Evolutionary conservation across 2,888 invertebrate species (phyloP).

Genomic region (Dasysyrphus albostriatus): DNA sequence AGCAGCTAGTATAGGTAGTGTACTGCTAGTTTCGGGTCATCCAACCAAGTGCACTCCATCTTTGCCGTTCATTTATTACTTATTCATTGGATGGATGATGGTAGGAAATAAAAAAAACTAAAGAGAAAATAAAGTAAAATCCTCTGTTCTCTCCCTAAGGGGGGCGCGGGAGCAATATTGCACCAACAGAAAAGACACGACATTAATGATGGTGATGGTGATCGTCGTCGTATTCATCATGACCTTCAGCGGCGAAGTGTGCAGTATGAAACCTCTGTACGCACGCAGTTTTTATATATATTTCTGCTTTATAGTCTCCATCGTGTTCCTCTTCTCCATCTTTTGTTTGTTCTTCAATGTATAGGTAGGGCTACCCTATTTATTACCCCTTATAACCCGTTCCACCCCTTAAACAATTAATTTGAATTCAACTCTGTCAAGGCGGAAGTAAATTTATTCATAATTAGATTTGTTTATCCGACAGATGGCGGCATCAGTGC

Average conservation of each 20-base stretch:
- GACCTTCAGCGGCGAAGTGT: constrained; percentile 40
- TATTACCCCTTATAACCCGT: background rate
- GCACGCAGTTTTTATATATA: constrained; percentile 31
- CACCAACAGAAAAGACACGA: constrained; percentile 28
- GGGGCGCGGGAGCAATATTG: constrained; percentile 23
- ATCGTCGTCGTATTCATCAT: constrained; percentile 18
- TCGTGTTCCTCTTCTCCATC: background rate
- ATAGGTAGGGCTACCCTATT: background rate
- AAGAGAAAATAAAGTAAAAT: constrained; percentile 35
- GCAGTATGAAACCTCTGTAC: constrained; percentile 32
- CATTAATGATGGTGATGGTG: constrained; percentile 12
- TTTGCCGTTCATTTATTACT: constrained; percentile 69
- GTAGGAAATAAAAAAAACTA: constrained; percentile 29
- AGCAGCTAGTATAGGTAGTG: constrained; percentile 44
- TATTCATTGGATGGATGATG: constrained; percentile 61
- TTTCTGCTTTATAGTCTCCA: background rate
- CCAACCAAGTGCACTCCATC: constrained; percentile 71
- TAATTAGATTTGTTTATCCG: constrained; percentile 75
- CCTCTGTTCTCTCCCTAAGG: constrained; percentile 21
- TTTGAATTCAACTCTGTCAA: constrained; percentile 72
- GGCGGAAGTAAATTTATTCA: constrained; percentile 75
- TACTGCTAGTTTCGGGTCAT: constrained; percentile 59
- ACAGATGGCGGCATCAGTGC: constrained; percentile 57
- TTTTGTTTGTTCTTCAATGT: constrained; percentile 30
- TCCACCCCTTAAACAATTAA: constrained; percentile 51